Conservation (phyloP, 2,888 invertebrate species). For the Auanema freiburgensis region DNA sequence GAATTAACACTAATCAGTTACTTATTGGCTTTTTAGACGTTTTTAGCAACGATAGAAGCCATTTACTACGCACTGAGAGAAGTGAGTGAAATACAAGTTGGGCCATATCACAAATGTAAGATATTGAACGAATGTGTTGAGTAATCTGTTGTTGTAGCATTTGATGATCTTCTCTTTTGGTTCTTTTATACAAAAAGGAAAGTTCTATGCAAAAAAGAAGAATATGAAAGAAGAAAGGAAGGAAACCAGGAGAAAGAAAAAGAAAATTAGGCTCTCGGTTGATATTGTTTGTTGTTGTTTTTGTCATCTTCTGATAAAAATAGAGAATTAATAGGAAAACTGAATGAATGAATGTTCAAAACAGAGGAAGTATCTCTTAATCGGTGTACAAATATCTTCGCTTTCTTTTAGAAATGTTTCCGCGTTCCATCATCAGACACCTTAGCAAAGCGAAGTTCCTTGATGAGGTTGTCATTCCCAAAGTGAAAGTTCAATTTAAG, state of each 20-base stretch:
- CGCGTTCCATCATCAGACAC: too few species aligned
- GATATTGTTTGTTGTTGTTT: too few species aligned
- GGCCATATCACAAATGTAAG: slow-evolving; percentile 22
- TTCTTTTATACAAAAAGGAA: slow-evolving; percentile 51
- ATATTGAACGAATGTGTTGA: neutral
- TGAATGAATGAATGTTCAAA: too few species aligned
- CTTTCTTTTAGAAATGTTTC: too few species aligned
- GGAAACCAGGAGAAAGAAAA: neutral
- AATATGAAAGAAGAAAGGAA: slow-evolving; percentile 11
- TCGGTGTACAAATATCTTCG: too few species aligned
- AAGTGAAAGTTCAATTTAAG: too few species aligned
- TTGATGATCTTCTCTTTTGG: slow-evolving; percentile 60
- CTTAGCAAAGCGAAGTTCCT: too few species aligned
- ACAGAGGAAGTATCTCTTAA: too few species aligned
- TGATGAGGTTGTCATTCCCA: too few species aligned
- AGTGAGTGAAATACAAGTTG: slow-evolving; percentile 31
- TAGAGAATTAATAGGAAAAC: too few species aligned
- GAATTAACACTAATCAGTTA: neutral
- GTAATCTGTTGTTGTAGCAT: slow-evolving; percentile 25
- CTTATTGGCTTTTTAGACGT: slow-evolving; percentile 30
- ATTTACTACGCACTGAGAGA: slow-evolving; percentile 65
- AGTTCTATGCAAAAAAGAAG: slow-evolving; percentile 26
- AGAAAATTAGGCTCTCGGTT: neutral
- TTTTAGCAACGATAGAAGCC: slow-evolving; percentile 69
- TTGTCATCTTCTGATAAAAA: too few species aligned